phyloP scores from a whole-genome alignment of 2,797 vertebrate species.

The Alectoris magna region DNA sequence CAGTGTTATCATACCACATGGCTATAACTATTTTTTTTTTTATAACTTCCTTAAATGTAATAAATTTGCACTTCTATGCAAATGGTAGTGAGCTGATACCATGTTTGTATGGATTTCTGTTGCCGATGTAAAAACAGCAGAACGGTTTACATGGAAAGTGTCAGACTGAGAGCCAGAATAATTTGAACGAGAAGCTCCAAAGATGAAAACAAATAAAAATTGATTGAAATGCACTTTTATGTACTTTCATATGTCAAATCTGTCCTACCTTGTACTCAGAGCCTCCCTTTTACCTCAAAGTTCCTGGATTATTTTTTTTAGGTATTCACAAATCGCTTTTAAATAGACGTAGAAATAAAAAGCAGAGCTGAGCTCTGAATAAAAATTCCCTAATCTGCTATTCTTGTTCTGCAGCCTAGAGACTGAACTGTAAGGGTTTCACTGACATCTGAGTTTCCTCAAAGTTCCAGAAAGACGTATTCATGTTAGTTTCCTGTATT shows the following conservation, averaged over 20 bases:
- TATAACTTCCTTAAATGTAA: slow-evolving; percentile 18
- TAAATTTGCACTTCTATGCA: background rate
- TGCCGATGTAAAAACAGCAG: slow-evolving; percentile 11
- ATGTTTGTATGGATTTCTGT: background rate
- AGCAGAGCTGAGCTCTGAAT: slow-evolving; percentile 1
- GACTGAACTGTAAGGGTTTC: background rate
- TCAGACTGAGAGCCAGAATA: background rate
- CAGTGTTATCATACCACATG: background rate
- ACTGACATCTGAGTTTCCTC: slow-evolving; percentile 25
- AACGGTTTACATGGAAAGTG: background rate
- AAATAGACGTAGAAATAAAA: slow-evolving; percentile 29
- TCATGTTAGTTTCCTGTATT: background rate
- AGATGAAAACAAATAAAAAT: slow-evolving; percentile 30
- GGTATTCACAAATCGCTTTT: slow-evolving; percentile 29
- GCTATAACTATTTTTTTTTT: slow-evolving; percentile 26
- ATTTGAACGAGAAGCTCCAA: slow-evolving; percentile 25
- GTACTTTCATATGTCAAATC: slow-evolving; percentile 2
- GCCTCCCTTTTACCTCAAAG: background rate
- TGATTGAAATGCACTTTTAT: slow-evolving; percentile 27
- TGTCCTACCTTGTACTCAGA: background rate
- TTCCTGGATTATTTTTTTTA: background rate
- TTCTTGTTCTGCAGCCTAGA: slow-evolving; percentile 7
- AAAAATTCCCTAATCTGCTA: slow-evolving; percentile 26
- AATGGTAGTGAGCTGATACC: background rate
- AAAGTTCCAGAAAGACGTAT: slow-evolving; percentile 1